Evolutionary conservation across 2,797 vertebrate genomes (phyloP), one percentile per base, ranked within the genome.

Genomic region (Telmatherina bonti): DNA sequence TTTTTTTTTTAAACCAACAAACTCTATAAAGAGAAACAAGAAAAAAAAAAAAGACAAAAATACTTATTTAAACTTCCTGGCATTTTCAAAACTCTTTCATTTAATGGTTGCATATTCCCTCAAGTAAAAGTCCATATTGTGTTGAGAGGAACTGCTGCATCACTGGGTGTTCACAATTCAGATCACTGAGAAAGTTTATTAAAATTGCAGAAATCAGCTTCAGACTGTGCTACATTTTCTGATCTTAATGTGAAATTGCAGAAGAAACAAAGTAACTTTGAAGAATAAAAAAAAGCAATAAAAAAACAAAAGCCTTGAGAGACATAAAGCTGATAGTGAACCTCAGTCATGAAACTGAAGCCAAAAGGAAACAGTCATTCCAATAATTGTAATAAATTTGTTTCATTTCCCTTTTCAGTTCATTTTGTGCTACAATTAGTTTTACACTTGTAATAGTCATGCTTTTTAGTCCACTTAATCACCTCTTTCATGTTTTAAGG

Each of bases 1-100:
- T 5, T 7, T 47, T 47, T 18, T 41, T 41, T 41, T 11, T 2
- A 63, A 65, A 80, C 62, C 35, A 56, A 75, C 54, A 26, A 45
- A 30, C 56, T 67, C 5, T 29, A 64, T 36, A 24, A 33, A 83
- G 61, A 56, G 38, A 68, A 70, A 68, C 43, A 58, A 67, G 38
- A 70, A 27, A 59, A 70, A 79, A 52, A 58, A 79, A 62, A 63
- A 57, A 67, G 7, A 2, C 22, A 56, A 47, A 65, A 27, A 81
- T 41, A 41, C 8, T 24, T 20, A 20, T 72, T 79, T 41, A 74
- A 67, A 72, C 15, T 18, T 12, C 16, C 12, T 10, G 36, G 35
- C 54, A 63, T 63, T 75, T 72, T 45, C 3, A 47, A 47, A 47
- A 60, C 1, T 27, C 16, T 73, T 70, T 43, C 41, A 69, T 58